phyloP scores from a whole-genome alignment of 2,797 vertebrate species.

The Galaxias olidus region DNA sequence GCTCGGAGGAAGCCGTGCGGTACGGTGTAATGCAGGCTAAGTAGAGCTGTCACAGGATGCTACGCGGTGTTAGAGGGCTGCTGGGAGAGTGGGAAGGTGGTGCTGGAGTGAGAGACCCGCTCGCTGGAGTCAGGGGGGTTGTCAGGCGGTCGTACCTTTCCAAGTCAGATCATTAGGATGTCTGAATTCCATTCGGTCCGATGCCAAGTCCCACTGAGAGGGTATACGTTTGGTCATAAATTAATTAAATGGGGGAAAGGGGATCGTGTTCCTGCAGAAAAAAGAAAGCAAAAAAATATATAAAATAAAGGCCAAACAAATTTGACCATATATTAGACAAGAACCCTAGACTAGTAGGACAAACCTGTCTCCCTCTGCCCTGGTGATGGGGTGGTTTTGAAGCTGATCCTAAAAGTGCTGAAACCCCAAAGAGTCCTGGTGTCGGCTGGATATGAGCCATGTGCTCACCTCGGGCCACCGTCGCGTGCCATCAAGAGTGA shows the following conservation, averaged over 20 bases:
- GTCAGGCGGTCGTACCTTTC: too few species aligned
- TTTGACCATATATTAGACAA: too few species aligned
- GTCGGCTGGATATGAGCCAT: constrained; percentile 49
- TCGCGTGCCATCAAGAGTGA: constrained; percentile 69
- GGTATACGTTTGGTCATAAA: too few species aligned
- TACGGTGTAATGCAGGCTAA: constrained; percentile 10
- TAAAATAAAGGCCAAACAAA: too few species aligned
- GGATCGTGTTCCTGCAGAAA: background rate
- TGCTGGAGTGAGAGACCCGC: too few species aligned
- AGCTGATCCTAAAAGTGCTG: constrained; percentile 66
- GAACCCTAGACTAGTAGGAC: background rate
- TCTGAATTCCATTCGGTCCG: too few species aligned
- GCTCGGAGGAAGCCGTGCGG: background rate
- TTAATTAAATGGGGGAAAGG: background rate
- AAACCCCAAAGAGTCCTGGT: constrained; percentile 61
- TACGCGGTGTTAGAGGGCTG: constrained; percentile 15
- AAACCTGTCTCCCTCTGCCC: background rate
- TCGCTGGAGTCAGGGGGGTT: too few species aligned
- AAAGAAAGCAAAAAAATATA: background rate
- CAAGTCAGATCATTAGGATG: too few species aligned
- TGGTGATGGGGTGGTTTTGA: constrained; percentile 34
- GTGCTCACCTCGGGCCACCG: constrained; percentile 58
- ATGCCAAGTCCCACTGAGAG: too few species aligned
- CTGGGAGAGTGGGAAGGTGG: background rate
- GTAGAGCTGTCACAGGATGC: constrained; percentile 16